These are phyloP conservation scores for Ruditapes philippinarum DNA, from an alignment of 1,140 invertebrate species.

Conservation along the genomic window DNA sequence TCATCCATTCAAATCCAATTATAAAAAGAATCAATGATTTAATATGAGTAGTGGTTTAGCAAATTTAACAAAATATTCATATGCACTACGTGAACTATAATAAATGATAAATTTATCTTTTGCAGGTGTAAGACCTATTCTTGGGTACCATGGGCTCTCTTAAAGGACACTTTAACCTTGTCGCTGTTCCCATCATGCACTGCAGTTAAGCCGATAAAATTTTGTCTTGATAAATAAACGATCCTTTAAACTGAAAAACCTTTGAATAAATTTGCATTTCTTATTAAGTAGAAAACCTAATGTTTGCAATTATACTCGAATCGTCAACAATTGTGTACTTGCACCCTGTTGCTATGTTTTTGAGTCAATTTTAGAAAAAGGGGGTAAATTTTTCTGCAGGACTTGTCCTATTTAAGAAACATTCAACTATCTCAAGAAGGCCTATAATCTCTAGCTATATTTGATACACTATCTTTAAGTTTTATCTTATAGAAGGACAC, in stretches of 20 bases:
- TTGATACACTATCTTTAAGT: too few relatives aligned
- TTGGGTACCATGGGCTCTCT: not conserved
- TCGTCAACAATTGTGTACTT: not conserved
- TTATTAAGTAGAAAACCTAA: constrained; percentile 14
- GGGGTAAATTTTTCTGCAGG: not conserved
- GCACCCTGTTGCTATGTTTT: constrained; percentile 37
- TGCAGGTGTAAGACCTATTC: too few relatives aligned
- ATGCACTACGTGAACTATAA: too few relatives aligned
- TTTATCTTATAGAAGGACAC: too few relatives aligned
- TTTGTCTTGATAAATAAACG: constrained; percentile 27
- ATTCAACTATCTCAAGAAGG: not conserved
- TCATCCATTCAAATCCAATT: too few relatives aligned
- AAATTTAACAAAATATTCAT: too few relatives aligned
- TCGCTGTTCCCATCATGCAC: constrained; percentile 8
- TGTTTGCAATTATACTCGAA: constrained; percentile 26
- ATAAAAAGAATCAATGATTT: too few relatives aligned
- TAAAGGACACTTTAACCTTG: constrained; percentile 3
- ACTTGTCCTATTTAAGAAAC: not conserved
- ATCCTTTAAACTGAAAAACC: constrained; percentile 37
- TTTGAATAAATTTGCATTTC: constrained; percentile 55
- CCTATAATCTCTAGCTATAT: not conserved
- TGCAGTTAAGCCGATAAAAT: constrained; percentile 18
- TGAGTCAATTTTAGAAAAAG: constrained; percentile 15
- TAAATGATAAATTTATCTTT: too few relatives aligned
- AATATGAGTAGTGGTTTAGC: too few relatives aligned